Evolutionary conservation across 2,797 vertebrate species (phyloP), one percentile per base, ranked within the genome.

Genomic region (Spinibarbus caldwelli): DNA sequence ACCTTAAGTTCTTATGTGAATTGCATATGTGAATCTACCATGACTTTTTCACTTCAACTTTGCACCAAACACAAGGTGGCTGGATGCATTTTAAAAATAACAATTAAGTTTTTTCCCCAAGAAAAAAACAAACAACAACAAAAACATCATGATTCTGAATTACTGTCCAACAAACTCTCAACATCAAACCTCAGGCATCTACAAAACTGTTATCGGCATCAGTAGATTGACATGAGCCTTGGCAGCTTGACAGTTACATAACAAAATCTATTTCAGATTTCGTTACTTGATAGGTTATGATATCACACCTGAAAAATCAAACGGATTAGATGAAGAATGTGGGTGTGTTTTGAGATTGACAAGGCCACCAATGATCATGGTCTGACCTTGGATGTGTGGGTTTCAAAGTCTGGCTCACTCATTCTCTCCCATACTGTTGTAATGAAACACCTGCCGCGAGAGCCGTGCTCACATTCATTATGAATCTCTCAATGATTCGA

Each of bases 401-500:
- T 86, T 87, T 88, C 90, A 90, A 86, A 91, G 92, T 91, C 88
- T 78, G 81, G 87, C 88, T 86, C 85, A 81, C 78, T 90, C 86
- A 64, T 84, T 87, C 54, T 81, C 54, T 67, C 23, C 68, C 45
- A 15, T 52, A 54, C 75, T 43, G 38, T 79, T 47, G 85, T 87
- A 78, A 91, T 91, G 90, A 91, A 92, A 91, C 89, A 89, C 93
- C 92, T 92, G 94, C 92, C 92, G 90, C 88, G 87, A 90, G 88
- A 86, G 90, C 91, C 91, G 87, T 89, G 91, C 93, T 92, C 91
- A 83, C 93, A 91, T 93, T 95, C 93, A 95, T 95, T 94, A 95
- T 93, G 91, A 93, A 94, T 93, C 92, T 93, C 92, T 91, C 91
- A 93, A 93, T 94, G 94, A 95, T 94, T 94, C 92, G 93, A 90